phyloP scores from a whole-genome alignment of 2,797 vertebrate genomes.

The Oryzias sinensis region DNA sequence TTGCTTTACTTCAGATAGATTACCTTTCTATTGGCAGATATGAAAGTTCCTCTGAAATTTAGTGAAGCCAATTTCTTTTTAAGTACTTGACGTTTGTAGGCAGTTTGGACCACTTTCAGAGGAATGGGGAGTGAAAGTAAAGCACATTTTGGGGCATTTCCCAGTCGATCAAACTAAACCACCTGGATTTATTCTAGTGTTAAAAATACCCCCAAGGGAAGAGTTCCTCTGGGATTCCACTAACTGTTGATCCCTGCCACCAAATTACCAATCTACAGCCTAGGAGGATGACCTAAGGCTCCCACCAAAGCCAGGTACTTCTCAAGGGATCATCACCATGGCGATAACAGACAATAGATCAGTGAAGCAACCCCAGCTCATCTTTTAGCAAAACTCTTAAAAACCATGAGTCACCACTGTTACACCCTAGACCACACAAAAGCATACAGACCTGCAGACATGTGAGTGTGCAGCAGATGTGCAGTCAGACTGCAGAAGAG shows the following conservation, averaged over 20 bases:
- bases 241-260: neutral
- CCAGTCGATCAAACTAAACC: no score
- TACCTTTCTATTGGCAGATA: no score
- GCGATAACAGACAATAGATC: slow-evolving; percentile 21
- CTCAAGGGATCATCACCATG: slow-evolving; percentile 26
- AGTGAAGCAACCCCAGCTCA: slow-evolving; percentile 29
- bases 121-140: no score
- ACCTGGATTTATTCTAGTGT: no score
- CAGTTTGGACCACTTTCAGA: no score
- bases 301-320: slow-evolving; percentile 33
- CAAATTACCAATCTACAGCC: slow-evolving; percentile 5
- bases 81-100: no score
- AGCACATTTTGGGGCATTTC: no score
- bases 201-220: no score
- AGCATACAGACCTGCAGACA: slow-evolving; percentile 14
- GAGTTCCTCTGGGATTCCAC: neutral
- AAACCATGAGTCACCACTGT: slow-evolving; percentile 18
- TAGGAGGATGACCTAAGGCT: slow-evolving; percentile 39
- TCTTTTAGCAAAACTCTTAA: slow-evolving; percentile 36
- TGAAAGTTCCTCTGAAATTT: no score
- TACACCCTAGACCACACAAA: neutral
- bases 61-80: no score
- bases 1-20: no score
- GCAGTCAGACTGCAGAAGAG: slow-evolving; percentile 19
- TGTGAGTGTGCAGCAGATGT: slow-evolving; percentile 34